Conservation (phyloP, 2,797 vertebrate species). For the Acestrorhynchus altus region DNA sequence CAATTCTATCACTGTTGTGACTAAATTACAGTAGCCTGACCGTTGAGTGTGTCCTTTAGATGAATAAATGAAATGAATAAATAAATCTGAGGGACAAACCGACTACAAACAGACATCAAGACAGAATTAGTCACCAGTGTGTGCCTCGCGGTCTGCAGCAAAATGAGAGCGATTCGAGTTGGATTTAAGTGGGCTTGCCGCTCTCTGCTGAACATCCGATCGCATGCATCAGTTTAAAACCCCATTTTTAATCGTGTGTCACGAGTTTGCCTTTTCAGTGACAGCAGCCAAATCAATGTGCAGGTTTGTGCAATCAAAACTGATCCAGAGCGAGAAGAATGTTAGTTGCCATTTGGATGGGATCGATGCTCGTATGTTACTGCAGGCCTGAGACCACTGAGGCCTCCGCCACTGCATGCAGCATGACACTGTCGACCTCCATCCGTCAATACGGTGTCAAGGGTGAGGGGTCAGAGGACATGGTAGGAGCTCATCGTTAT, state of each 20-base stretch:
- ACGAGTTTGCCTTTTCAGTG: conserved; percentile 33
- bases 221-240: conserved; percentile 36
- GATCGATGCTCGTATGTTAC: conserved; percentile 60
- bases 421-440: not conserved
- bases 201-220: conserved; percentile 17
- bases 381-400: conserved; percentile 38
- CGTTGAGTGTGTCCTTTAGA: conserved; percentile 3
- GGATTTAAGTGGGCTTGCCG: conserved; percentile 11
- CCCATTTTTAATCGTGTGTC: conserved; percentile 48
- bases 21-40: conserved; percentile 16
- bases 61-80: not conserved
- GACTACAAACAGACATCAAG: not conserved
- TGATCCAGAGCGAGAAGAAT: conserved; percentile 39
- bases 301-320: conserved; percentile 37
- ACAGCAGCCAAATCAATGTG: conserved; percentile 41
- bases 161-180: conserved; percentile 25
- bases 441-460: conserved; percentile 36
- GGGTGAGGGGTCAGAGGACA: conserved; percentile 41
- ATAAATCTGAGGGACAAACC: not conserved
- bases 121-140: conserved; percentile 7
- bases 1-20: conserved; percentile 25
- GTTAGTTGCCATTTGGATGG: conserved; percentile 25
- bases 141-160: not conserved
- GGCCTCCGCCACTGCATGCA: not conserved
- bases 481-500: conserved; percentile 36